Evolutionary conservation across 2,888 invertebrate species (phyloP), one percentile per base, ranked within the genome.

Genomic region (Stenchaetothrips biformis): DNA sequence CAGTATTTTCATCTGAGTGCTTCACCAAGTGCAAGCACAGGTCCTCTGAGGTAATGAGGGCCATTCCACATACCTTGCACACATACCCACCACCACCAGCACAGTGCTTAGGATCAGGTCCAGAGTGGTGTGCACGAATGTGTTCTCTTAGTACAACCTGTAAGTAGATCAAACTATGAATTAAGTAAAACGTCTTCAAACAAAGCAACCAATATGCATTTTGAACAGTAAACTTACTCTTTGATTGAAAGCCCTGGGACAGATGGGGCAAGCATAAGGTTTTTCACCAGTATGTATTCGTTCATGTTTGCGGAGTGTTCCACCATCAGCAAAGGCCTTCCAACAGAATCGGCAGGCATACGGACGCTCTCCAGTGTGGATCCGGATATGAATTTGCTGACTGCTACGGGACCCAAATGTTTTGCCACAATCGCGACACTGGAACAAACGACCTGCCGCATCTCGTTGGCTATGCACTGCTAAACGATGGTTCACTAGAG

Each of bases 281-380:
- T 95, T 95, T 85, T 94, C 94, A 47, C 93, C 90, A 0, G 95
- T 95, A 84, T 95, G 95, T 84, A 95, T 95, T 13, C 95, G 89
- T 85, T 95, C 95, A 85, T 95, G 95, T 85, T 95, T 95, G 53
- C 95, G 88, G 78, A 95, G 86, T 1, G 95, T 95, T 47, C 95
- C 95, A 67, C 95, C 95, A 86, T 95, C 95, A 0, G 95, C 95
- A 86, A 95, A 95, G 0, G 95, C 95, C 85, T 95, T 95, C 94
- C 94, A 94, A 85, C 95, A 95, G 87, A 92, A 95, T 13, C 93
- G 90, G 85, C 95, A 95, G 0, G 93, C 94, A 84, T 95, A 95
- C 0, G 95, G 95, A 67, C 94, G 89, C 86, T 95, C 95, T 6
- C 92, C 94, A 0, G 95, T 95, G 85, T 95, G 95, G 83, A 95